Conservation (phyloP, 37 sponge, comb jelly and placozoan genomes). For the Haliclona indistincta region DNA sequence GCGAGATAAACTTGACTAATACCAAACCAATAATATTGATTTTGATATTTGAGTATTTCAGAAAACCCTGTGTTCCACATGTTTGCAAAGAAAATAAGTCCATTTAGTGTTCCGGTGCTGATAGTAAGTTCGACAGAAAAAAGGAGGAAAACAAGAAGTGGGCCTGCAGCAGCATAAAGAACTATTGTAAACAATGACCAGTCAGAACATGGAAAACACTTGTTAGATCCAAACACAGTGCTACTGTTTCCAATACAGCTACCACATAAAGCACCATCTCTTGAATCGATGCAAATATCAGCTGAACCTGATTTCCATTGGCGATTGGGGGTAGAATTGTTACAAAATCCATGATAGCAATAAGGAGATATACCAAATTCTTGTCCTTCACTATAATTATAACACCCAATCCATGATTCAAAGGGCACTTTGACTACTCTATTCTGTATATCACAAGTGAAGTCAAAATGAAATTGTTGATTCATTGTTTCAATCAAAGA, state of each 20-base stretch:
- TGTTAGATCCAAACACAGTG: constrained; percentile 13
- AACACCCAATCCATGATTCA: too few relatives aligned
- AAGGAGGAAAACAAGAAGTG: constrained; percentile 34
- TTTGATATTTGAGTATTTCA: not conserved
- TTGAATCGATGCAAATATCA: not conserved
- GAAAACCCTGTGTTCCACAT: not conserved
- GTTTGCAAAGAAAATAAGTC: constrained; percentile 54
- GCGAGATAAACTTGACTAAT: constrained; percentile 15
- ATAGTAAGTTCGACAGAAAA: constrained; percentile 33
- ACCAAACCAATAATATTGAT: not conserved
- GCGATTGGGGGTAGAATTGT: too few relatives aligned
- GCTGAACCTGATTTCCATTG: too few relatives aligned
- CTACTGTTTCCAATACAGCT: constrained; percentile 6
- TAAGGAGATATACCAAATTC: too few relatives aligned
- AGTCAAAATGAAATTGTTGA: too few relatives aligned
- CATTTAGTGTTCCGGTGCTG: constrained; percentile 32
- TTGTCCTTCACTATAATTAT: too few relatives aligned
- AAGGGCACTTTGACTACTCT: too few relatives aligned
- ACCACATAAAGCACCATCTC: constrained; percentile 5
- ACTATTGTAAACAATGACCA: constrained; percentile 3
- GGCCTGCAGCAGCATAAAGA: constrained; percentile 18
- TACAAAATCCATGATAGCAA: too few relatives aligned
- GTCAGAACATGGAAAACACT: constrained; percentile 21
- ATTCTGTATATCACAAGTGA: too few relatives aligned
- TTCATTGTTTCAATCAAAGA: too few relatives aligned